Evolutionary conservation across 1,140 invertebrate species (phyloP).

Genomic region (Lucilia sericata): DNA sequence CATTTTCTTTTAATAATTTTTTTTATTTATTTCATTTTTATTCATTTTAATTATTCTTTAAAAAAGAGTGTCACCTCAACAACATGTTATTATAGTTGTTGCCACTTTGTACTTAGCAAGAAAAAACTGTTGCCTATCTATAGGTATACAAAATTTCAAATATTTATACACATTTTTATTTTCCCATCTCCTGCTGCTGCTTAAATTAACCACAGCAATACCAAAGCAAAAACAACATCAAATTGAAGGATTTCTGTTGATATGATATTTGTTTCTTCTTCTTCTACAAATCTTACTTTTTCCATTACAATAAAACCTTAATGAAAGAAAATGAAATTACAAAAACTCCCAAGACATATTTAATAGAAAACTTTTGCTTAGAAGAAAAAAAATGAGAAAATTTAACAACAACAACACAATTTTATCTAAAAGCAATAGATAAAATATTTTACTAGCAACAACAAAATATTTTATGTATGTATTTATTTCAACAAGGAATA

Average conservation of each 20-base stretch:
- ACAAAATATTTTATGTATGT: neutral
- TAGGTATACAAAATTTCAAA: neutral
- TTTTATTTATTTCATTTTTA: neutral
- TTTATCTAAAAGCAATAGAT: too few relatives aligned
- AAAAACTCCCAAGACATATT: neutral
- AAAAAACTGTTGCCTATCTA: constrained; percentile 2
- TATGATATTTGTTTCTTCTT: too few relatives aligned
- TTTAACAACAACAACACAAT: too few relatives aligned
- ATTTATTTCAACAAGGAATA: too few relatives aligned
- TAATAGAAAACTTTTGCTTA: neutral
- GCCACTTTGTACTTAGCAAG: neutral
- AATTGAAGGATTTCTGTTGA: too few relatives aligned
- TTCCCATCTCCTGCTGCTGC: neutral
- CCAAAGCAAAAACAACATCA: too few relatives aligned
- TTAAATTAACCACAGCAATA: neutral
- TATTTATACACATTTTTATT: neutral
- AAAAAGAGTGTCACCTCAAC: neutral
- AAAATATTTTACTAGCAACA: neutral
- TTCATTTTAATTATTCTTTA: neutral
- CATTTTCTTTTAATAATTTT: neutral
- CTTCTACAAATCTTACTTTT: too few relatives aligned
- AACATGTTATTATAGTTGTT: too few relatives aligned
- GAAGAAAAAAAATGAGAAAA: too few relatives aligned
- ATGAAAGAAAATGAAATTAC: too few relatives aligned
- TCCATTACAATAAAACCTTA: too few relatives aligned